Evolutionary conservation across 2,888 invertebrate genomes (phyloP), one percentile per base, ranked within the genome.

Genomic region (Azorinus chamasolen): DNA sequence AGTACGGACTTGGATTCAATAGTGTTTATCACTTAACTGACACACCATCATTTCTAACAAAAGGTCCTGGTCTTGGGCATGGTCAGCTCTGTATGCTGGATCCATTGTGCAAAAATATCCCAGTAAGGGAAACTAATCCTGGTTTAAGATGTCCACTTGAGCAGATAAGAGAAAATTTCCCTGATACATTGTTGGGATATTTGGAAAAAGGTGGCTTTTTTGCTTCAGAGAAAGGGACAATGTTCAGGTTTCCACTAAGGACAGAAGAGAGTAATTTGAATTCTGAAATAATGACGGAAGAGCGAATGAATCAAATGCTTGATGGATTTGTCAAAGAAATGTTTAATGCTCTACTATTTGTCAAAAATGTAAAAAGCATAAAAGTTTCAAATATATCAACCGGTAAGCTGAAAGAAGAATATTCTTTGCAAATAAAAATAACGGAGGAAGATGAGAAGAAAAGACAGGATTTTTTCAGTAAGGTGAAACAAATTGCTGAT

Each of bases 1-100:
- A 87, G 51, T 90, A 84, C 82, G 90, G 90, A 22, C 85, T 90
- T 20, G 90, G 90, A 1, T 90, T 90, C 58, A 90, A 89, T 70
- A 82, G 84, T 46, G 90, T 90, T 2, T 90, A 89, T 54, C 85
- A 88, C 75, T 71, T 90, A 4, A 90, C 89, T 22, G 89, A 90
- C 71, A 83, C 72, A 1, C 90, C 90, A 3, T 84, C 87, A 10
- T 88, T 88, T 61, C 25, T 88, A 2, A 84, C 85, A 24, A 79
- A 74, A 48, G 86, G 86, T 12, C 66, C 69, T 1, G 70, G 71
- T 16, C 69, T 74, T 41, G 57, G 51, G 32, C 85, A 86, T 2
- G 88, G 90, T 57, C 81, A 73, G 8, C 61, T 91, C 3, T 88
- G 89, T 72, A 72, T 91, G 16, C 87, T 92, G 75, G 91, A 92